Base-by-base conservation (phyloP, 2,888 invertebrate genomes). In the Agrochola circellaris region DNA sequence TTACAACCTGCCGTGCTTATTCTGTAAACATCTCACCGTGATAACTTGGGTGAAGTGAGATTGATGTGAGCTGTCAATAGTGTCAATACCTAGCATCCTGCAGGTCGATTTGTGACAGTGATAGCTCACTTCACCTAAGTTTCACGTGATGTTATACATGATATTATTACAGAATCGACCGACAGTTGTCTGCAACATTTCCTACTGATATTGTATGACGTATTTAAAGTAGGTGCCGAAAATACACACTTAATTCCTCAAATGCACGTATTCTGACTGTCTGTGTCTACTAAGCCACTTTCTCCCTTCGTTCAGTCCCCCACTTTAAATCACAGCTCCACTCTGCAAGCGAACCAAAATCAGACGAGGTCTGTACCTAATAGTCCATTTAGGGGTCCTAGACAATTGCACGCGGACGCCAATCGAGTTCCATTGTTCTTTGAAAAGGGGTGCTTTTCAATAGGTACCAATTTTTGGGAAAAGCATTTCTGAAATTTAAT, bases 301-400 rank as follows among this genome's bases (percentile, higher is more conserved):
- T 68, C 60, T n/a, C 88, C 84, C 87, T 82, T 75, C 76, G 54
- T 70, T 73, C 85, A 85, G 87, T 74, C 81, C 87, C 88, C 81
- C 54, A 82, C 82, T 76, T 90, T 91, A 93, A 92, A 93, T 93
- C 90, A 93, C 88, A 74, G 83, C 81, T 87, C 83, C 70, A 80
- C 79, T 81, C 87, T 81, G 81, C 86, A 89, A 90, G 89, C 88
- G 82, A 81, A 84, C 83, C 85, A 82, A 88, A 88, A 80, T 85
- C 90, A 88, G 89, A 82, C 87, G 87, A 85, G 85, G 90, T 86
- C 92, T 93, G 93, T 89, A 71, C 85, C 91, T 93, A 94, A 93
- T 93, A 93, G 94, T 92, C 93, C 91, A 92, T 93, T 94, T 89
- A 89, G 87, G 86, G 85, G 84, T 89, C 88, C 92, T 90, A 92